Conservation (phyloP, 2,113 vertebrate species). For the Spheniscus mendiculus region DNA sequence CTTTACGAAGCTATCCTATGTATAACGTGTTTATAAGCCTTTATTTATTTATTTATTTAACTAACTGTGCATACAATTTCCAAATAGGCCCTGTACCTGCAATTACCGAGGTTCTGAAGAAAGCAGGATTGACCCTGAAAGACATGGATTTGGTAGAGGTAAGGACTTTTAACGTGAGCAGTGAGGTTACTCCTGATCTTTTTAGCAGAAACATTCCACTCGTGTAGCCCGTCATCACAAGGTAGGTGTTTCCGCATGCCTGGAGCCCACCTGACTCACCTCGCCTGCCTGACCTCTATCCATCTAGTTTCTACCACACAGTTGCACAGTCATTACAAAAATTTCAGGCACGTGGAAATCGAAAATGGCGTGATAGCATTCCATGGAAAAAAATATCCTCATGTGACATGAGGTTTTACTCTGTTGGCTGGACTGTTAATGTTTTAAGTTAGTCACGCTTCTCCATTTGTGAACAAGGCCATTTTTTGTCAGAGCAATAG, state of each 20-base stretch:
- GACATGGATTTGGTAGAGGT: conserved; percentile 98
- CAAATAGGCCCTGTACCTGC: conserved; percentile 91
- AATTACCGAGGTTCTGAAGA: conserved; percentile 90
- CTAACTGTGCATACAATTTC: background rate
- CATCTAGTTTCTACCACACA: background rate
- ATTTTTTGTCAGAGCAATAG: background rate
- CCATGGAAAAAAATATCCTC: background rate
- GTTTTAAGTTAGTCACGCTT: background rate
- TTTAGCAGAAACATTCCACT: background rate
- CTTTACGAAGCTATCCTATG: background rate
- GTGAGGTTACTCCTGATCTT: background rate
- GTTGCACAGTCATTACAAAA: background rate
- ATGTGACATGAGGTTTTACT: background rate
- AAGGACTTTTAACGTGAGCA: background rate
- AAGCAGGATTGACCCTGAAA: conserved; percentile 85
- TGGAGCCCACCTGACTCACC: background rate
- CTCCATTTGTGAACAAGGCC: background rate
- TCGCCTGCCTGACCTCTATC: background rate
- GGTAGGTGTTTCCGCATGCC: background rate
- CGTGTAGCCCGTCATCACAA: fast-evolving
- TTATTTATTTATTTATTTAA: background rate
- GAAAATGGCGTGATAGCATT: background rate
- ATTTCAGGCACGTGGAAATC: background rate
- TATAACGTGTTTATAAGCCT: background rate
- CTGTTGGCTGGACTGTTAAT: background rate